These are phyloP conservation scores for Stomorhina lunata DNA, from an alignment of 2,888 invertebrate species.

Conservation along the genomic window DNA sequence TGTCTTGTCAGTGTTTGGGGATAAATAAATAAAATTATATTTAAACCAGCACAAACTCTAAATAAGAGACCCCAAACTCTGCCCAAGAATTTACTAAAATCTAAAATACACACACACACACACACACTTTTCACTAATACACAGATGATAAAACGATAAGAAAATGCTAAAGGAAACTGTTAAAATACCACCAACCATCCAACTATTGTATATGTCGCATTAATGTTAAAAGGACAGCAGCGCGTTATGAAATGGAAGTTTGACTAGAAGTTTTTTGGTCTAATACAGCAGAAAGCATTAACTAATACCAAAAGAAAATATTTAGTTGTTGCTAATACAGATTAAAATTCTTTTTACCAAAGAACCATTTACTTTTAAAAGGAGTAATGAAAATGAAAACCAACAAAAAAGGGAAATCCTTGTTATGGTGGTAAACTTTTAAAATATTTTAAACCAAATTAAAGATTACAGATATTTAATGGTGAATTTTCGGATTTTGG, in stretches of 20 bases:
- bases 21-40: slow-evolving; percentile 39
- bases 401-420: background rate
- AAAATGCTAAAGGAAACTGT: too few relatives aligned
- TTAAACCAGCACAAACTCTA: background rate
- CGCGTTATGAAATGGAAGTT: too few relatives aligned
- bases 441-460: background rate
- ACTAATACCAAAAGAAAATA: background rate
- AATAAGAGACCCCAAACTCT: background rate
- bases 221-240: too few relatives aligned
- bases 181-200: too few relatives aligned
- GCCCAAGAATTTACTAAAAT: background rate
- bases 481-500: background rate
- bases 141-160: too few relatives aligned
- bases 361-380: background rate
- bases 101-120: too few relatives aligned
- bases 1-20: background rate
- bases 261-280: background rate
- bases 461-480: background rate
- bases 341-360: background rate
- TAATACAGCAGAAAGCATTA: background rate
- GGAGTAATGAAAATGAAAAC: background rate
- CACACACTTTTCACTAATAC: too few relatives aligned
- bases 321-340: too few relatives aligned
- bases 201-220: too few relatives aligned
- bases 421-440: background rate